A percentile compares a stretch with the other conserved stretches of the same genome.
phyloP scores from a whole-genome alignment of 2,113 vertebrate genomes.

The Oxyruncus cristatus region DNA sequence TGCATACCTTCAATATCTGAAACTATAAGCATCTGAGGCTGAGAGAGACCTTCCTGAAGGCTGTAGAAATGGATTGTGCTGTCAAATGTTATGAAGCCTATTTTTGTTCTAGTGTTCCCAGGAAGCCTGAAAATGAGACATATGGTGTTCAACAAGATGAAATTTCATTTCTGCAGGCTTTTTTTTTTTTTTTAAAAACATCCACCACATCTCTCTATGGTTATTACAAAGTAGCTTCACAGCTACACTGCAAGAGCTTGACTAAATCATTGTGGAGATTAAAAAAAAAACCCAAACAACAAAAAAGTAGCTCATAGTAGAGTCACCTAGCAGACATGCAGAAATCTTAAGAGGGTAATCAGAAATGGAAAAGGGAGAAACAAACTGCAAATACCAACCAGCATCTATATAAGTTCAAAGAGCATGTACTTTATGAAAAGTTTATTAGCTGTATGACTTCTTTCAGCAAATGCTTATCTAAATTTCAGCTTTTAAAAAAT shows the following conservation, averaged over 20 bases:
- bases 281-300: not conserved
- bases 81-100: conserved; percentile 97
- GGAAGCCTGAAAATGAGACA: conserved; percentile 84
- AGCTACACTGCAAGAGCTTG: not conserved
- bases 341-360: not conserved
- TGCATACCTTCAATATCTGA: conserved; percentile 94
- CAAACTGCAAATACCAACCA: not conserved
- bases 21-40: conserved; percentile 97
- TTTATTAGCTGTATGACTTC: not conserved
- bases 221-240: not conserved
- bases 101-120: conserved; percentile 94
- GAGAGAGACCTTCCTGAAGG: conserved; percentile 95
- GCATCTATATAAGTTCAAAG: not conserved
- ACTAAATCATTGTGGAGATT: not conserved
- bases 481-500: not conserved
- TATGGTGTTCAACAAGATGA: conserved; percentile 52
- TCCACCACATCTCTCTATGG: not conserved
- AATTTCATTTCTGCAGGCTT: conserved; percentile 4
- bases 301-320: not conserved
- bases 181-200: not conserved
- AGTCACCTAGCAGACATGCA: not conserved
- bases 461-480: not conserved
- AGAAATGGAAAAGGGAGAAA: not conserved
- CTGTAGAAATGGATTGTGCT: conserved; percentile 99
- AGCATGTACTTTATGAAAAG: not conserved